Base-by-base conservation (phyloP, 2,888 invertebrate species). In the Athrips mouffetella region DNA sequence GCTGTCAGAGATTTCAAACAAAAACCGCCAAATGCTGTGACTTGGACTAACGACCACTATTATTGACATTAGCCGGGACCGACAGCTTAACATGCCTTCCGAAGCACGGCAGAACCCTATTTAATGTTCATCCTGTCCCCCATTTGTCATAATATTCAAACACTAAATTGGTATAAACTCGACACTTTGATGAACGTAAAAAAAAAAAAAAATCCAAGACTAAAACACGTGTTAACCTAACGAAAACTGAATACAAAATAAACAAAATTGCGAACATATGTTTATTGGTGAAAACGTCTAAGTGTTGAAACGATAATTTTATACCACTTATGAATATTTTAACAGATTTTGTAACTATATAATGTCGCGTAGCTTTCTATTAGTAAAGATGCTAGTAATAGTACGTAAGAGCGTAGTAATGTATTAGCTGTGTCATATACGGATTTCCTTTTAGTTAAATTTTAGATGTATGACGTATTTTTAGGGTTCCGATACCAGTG, bases 271-370 rank as follows among this genome's bases (percentile, higher is more conserved):
- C 35, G 11, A 23, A 39, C 13, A n/a, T 23, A 18, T 21, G 37
- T 21, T 11, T 27, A 8, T 6, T 20, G 25, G 48, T 49, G 51
- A 52, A 49, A 52, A 44, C 39, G 21, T 31, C 13, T 11, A 15
- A 11, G 30, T 35, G 41, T 46, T 42, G 35, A 46, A 45, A 46
- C 48, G 35, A 42, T 27, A 31, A 37, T 35, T 47, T 45, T 48
- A 37, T 21, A 37, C 21, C 7, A 13, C 20, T n/a, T 37, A 18
- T 44, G 48, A 41, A 51, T 52, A 51, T 41, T 40, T 37, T 41
- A 41, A 27, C 41, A n/a, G 27, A 16, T 41, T 41, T 27, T 41
- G 41, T 27, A 41, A 41, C 27, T 27, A 27, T 16, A 41, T 8
- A 10, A 1, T 10, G 13, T 13, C 33, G n/a, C 7, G 10, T 8